Evolutionary conservation across 2,888 invertebrate genomes (phyloP), one percentile per base, ranked within the genome.

Genomic region (Coelinius sp.): DNA sequence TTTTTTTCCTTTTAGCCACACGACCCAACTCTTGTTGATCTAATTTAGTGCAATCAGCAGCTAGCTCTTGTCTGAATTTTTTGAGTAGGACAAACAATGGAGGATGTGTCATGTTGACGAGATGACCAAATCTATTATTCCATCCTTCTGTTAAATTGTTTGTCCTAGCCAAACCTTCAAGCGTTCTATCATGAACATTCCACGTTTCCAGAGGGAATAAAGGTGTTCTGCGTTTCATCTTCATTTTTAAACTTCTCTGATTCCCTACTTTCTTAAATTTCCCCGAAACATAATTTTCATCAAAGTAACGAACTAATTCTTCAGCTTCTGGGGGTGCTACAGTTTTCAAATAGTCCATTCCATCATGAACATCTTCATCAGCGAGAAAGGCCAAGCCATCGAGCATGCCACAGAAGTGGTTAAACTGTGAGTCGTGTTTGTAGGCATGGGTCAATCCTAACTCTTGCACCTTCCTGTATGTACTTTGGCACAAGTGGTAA

Each of bases 81-180:
- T 49, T 10, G 12, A 63, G 41, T 0, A 63, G 31, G 0, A 49
- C 27, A 38, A 49, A 69, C 22, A 69, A 12, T 0, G 62, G 17
- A 1, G 63, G 63, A 35, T 69, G 69, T 2, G 17, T 14, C 25
- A 25, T 24, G 4, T 38, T 25, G 8, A 63, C 62, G 3, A 69
- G 49, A 24, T 59, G 25, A 0, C 24, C 10, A 31, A 69, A 69
- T 3, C 63, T 1, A 68, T 69, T 62, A 6, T 69, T 69, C 69
- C 52, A 69, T 6, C 69, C 69, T n/a, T 69, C 69, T 24, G 56
- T 53, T 14, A 27, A 49, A 20, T 69, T 69, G 49, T 69, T 62
- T 22, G 46, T 69, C 10, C 63, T 27, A 8, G 35, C 27, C 8
- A 12, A n/a, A 35, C 31, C 31, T 35, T 22, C 49, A 5, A 69